phyloP scores from a whole-genome alignment of 2,113 vertebrate genomes.

The Phylloscopus whistleri region DNA sequence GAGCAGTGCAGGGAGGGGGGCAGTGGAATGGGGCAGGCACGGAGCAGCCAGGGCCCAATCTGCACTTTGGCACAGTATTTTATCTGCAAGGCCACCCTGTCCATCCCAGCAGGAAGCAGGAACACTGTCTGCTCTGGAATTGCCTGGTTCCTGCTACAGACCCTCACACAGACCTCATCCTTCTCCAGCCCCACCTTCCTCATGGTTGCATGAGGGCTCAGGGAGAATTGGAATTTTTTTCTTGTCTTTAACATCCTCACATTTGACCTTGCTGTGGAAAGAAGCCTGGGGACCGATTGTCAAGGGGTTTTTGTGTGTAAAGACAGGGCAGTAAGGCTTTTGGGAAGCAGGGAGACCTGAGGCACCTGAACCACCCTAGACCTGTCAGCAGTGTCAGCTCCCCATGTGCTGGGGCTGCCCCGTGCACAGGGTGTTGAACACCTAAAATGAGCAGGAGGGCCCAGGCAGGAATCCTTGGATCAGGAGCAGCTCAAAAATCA shows the following conservation, averaged over 20 bases:
- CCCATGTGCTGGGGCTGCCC: background rate
- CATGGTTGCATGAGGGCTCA: background rate
- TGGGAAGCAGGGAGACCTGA: background rate
- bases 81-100: background rate
- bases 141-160: background rate
- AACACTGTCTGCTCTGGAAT: background rate
- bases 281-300: background rate
- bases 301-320: background rate
- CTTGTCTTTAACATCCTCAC: background rate
- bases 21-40: background rate
- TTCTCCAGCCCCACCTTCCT: background rate
- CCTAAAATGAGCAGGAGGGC: fast-evolving
- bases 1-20: background rate
- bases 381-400: background rate
- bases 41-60: background rate
- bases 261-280: background rate
- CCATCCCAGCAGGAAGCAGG: background rate
- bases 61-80: background rate
- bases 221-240: background rate
- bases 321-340: background rate
- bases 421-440: fast-evolving
- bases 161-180: background rate
- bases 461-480: background rate
- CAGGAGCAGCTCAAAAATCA: background rate
- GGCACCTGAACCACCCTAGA: background rate